These are phyloP conservation scores for Eubasilissa splendida DNA, from an alignment of 2,888 invertebrate genomes.

Conservation along the genomic window DNA sequence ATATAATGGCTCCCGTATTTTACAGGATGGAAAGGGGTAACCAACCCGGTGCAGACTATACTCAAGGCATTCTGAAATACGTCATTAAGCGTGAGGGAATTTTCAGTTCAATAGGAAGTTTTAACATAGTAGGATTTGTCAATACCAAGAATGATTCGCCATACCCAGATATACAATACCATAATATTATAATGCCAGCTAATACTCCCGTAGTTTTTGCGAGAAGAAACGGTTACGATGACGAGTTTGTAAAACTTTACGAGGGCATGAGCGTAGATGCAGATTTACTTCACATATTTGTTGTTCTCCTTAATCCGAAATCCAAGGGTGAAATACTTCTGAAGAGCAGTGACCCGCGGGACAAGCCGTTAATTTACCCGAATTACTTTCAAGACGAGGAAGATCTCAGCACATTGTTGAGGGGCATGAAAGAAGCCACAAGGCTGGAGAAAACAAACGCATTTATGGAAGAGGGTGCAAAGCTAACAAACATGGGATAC, in stretches of 20 bases:
- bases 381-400: constrained; percentile 72
- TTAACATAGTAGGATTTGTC: constrained; percentile 57
- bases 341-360: constrained; percentile 76
- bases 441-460: constrained; percentile 64
- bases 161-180: constrained; percentile 62
- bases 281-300: constrained; percentile 65
- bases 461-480: constrained; percentile 63
- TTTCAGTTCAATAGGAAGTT: constrained; percentile 61
- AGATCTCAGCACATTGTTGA: constrained; percentile 68
- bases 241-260: constrained; percentile 60
- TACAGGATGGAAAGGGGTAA: constrained; percentile 57
- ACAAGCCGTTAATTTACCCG: constrained; percentile 73
- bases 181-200: constrained; percentile 59
- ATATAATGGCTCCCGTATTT: constrained; percentile 64
- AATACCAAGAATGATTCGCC: constrained; percentile 52
- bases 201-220: constrained; percentile 56
- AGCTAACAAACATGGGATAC: constrained; percentile 60
- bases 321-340: constrained; percentile 80
- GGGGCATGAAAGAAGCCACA: constrained; percentile 63
- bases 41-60: constrained; percentile 5
- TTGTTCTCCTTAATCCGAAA: constrained; percentile 71
- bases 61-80: constrained; percentile 17
- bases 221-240: constrained; percentile 34
- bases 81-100: constrained; percentile 60
- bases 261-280: constrained; percentile 60